These are phyloP conservation scores for Nibea coibor DNA, from an alignment of 2,113 vertebrate species.

Conservation along the genomic window DNA sequence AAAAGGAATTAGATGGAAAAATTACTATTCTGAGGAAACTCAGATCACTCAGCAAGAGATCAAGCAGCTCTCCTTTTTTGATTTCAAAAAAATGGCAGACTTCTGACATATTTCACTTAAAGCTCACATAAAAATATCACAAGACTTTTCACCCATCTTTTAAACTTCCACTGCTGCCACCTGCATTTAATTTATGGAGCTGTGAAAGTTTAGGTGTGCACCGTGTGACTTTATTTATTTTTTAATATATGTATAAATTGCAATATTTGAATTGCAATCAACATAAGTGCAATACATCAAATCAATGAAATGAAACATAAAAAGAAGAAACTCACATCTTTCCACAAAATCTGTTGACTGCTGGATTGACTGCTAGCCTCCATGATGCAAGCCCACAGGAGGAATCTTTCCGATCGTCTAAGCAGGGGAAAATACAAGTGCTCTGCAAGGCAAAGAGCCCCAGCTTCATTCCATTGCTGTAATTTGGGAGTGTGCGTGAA, in stretches of 20 bases:
- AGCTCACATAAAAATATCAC: slow-evolving; percentile 24
- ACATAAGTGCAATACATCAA: slow-evolving; percentile 31
- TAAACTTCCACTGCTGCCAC: slow-evolving; percentile 17
- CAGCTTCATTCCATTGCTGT: slow-evolving; percentile 73
- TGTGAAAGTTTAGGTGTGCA: slow-evolving; percentile 17
- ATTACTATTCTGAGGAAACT: slow-evolving; percentile 45
- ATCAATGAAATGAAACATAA: slow-evolving; percentile 21
- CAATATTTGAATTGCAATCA: background rate
- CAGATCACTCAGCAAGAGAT: slow-evolving; percentile 48
- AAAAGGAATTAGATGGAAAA: slow-evolving; percentile 54
- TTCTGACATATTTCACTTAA: slow-evolving; percentile 39
- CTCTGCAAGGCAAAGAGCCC: slow-evolving; percentile 62
- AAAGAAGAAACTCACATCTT: slow-evolving; percentile 82
- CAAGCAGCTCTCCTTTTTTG: slow-evolving; percentile 26
- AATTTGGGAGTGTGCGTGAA: slow-evolving; percentile 77
- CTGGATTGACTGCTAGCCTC: slow-evolving; percentile 74
- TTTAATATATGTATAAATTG: no score
- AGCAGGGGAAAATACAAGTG: slow-evolving; percentile 60
- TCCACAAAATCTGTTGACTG: slow-evolving; percentile 83
- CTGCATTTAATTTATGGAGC: slow-evolving; percentile 33
- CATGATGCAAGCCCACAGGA: slow-evolving; percentile 77
- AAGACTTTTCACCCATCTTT: background rate
- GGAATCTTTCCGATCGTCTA: slow-evolving; percentile 66
- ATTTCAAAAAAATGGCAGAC: background rate
- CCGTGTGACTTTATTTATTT: background rate